Conservation (phyloP, 2,113 vertebrate species). For the Regulus satrapa region DNA sequence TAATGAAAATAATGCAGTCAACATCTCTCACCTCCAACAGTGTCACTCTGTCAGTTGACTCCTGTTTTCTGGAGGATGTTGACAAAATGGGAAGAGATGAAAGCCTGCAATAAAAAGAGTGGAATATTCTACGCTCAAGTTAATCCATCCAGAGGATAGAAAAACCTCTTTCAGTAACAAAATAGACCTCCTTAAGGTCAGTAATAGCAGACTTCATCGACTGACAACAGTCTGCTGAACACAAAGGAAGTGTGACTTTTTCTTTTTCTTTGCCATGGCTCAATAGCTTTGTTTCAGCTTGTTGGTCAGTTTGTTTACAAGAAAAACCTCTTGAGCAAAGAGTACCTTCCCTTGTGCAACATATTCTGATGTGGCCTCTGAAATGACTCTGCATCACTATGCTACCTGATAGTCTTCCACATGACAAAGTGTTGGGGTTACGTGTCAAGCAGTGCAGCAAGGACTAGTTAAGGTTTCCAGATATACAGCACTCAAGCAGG, state of each 20-base stretch:
- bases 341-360: not conserved
- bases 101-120: not conserved
- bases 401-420: not conserved
- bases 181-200: not conserved
- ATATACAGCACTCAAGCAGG: not conserved
- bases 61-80: not conserved
- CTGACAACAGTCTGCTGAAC: not conserved
- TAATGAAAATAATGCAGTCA: not conserved
- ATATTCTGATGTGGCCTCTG: fast-evolving
- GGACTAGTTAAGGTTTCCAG: not conserved
- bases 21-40: not conserved
- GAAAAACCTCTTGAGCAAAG: not conserved
- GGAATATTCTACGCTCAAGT: not conserved
- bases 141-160: not conserved
- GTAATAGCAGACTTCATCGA: not conserved
- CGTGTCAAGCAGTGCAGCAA: not conserved
- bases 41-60: not conserved
- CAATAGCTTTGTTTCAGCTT: not conserved
- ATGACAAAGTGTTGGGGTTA: not conserved
- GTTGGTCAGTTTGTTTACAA: not conserved
- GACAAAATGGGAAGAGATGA: not conserved
- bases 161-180: conserved; percentile 22
- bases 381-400: not conserved
- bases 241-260: conserved; percentile 19
- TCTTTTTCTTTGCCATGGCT: not conserved